These are phyloP conservation scores for Hippocampus abdominalis DNA, from an alignment of 2,113 vertebrate species.

Conservation along the genomic window DNA sequence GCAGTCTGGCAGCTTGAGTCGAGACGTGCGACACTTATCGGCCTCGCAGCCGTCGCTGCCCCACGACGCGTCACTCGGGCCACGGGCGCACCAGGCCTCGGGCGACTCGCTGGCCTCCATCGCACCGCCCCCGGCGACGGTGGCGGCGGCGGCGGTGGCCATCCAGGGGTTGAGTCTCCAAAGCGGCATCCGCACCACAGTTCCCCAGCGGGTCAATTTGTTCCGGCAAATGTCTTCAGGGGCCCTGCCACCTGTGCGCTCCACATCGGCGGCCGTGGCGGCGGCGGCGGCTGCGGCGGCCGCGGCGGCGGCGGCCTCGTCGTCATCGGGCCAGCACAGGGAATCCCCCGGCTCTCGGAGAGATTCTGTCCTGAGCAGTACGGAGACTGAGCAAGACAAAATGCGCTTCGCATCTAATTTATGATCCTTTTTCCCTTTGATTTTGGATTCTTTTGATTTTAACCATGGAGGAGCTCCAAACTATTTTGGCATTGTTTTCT, in stretches of 20 bases:
- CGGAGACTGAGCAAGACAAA: conserved; percentile 93
- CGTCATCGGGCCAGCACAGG: conserved; percentile 75
- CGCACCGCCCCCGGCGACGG: conserved; percentile 69
- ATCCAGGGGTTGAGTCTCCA: conserved; percentile 74
- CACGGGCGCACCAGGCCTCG: conserved; percentile 83
- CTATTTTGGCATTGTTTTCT: conserved; percentile 75
- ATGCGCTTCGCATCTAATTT: conserved; percentile 95
- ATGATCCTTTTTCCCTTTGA: conserved; percentile 79
- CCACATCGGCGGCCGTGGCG: conserved; percentile 13
- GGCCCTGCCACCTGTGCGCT: conserved; percentile 84
- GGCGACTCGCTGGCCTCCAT: conserved; percentile 89
- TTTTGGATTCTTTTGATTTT: conserved; percentile 70
- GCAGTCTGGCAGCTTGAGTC: conserved; percentile 85
- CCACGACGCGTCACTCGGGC: conserved; percentile 83
- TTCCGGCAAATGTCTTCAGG: conserved; percentile 97
- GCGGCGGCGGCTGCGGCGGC: conserved; percentile 44
- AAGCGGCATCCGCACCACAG: conserved; percentile 72
- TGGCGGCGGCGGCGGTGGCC: conserved; percentile 51
- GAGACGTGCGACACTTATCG: conserved; percentile 91
- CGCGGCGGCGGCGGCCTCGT: conserved; percentile 57
- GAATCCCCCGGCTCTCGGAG: conserved; percentile 79
- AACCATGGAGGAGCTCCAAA: conserved; percentile 53
- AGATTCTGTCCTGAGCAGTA: conserved; percentile 86
- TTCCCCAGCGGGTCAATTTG: conserved; percentile 85
- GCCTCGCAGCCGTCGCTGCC: conserved; percentile 97